These are phyloP conservation scores for Drepana falcataria DNA, from an alignment of 2,888 invertebrate genomes.

Conservation along the genomic window DNA sequence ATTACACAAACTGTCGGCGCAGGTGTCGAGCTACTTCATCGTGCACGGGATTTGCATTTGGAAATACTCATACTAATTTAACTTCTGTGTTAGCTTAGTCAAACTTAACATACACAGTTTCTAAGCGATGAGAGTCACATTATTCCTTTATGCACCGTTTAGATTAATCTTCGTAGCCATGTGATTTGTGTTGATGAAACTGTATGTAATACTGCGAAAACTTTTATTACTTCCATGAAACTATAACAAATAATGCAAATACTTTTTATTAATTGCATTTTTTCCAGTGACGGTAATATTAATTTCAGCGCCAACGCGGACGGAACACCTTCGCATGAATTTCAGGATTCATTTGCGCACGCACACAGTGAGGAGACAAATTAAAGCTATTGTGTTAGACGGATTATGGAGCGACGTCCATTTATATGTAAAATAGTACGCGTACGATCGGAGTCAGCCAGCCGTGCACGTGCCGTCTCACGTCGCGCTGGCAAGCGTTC, in stretches of 20 bases:
- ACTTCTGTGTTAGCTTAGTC: constrained; percentile 61
- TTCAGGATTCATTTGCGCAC: constrained; percentile 57
- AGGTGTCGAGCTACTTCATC: constrained; percentile 58
- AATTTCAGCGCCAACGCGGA: constrained; percentile 2
- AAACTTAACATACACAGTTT: constrained; percentile 49
- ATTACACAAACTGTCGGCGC: constrained; percentile 73
- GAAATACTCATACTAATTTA: constrained; percentile 69
- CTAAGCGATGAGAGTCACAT: constrained; percentile 31
- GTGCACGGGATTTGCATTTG: constrained; percentile 62
- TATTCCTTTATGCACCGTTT: constrained; percentile 11
- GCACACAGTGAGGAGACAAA: constrained; percentile 62
- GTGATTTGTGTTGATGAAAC: too few relatives aligned
- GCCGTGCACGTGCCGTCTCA: constrained; percentile 41
- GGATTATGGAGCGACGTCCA: constrained; percentile 71
- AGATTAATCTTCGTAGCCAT: neutral
- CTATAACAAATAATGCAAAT: neutral
- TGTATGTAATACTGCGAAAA: too few relatives aligned
- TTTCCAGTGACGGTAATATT: neutral
- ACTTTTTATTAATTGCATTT: neutral
- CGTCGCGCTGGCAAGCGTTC: constrained; percentile 28
- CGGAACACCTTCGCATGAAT: constrained; percentile 29
- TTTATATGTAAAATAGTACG: constrained; percentile 77
- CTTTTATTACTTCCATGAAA: too few relatives aligned
- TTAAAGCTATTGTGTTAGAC: constrained; percentile 74
- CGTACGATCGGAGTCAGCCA: constrained; percentile 57